phyloP scores from a whole-genome alignment of 2,797 vertebrate genomes.

The Tamandua tetradactyla region DNA sequence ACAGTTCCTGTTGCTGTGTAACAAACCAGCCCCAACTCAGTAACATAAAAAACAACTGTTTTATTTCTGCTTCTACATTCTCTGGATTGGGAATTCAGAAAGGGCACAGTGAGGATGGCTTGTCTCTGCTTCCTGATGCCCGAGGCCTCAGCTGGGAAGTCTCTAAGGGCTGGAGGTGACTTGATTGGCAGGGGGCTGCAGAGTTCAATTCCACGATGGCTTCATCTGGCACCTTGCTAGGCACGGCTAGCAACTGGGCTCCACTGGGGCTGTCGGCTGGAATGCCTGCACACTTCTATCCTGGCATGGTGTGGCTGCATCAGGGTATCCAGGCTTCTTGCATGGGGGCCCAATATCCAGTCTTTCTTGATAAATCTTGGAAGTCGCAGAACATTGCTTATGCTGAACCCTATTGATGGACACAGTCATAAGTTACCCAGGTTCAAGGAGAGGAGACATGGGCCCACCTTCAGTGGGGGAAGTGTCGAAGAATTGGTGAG shows the following conservation, averaged over 20 bases:
- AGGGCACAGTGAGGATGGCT: background rate
- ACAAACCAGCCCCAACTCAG: background rate
- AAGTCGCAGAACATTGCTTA: background rate
- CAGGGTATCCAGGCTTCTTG: background rate
- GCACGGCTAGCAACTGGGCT: background rate
- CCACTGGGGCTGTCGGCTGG: background rate
- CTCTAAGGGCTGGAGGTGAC: background rate
- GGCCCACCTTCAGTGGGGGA: background rate
- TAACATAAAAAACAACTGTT: background rate
- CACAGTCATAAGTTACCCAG: background rate
- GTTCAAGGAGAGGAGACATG: background rate
- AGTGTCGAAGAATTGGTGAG: background rate
- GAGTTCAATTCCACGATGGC: background rate
- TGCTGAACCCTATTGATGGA: background rate
- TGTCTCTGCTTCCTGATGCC: background rate
- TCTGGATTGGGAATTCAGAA: background rate
- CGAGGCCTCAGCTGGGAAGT: background rate
- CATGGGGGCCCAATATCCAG: no score
- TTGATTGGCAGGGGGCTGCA: background rate
- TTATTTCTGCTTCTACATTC: background rate
- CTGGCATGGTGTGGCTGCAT: background rate
- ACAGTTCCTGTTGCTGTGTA: background rate
- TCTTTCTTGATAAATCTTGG: background rate
- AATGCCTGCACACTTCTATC: background rate
- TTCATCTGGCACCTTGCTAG: background rate